Base-by-base conservation (phyloP, 2,888 invertebrate species). In the Platycheirus albimanus region DNA sequence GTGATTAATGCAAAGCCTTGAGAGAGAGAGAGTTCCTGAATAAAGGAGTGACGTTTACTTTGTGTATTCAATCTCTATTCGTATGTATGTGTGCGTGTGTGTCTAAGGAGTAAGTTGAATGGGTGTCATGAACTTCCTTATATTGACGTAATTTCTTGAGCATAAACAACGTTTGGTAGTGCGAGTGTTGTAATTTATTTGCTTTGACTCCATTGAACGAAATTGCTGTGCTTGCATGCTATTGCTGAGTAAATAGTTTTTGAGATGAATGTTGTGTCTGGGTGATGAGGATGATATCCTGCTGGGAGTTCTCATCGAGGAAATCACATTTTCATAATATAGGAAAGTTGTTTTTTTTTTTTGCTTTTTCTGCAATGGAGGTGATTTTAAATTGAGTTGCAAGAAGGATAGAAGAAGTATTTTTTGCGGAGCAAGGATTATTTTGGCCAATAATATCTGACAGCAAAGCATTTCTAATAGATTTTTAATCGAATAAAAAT, bases 71-170 rank as follows among this genome's bases (percentile, higher is more conserved):
- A 54, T 19, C 19, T 6, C 2, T 33, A 4, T 33, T 17, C n/a
- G n/a, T 24, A 24, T 52, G 52, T 52, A 15, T 13, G 8, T 24
- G 8, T 33, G 30, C 5, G n/a, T n/a, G n/a, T n/a, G n/a, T n/a
- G n/a, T n/a, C n/a, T n/a, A n/a, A n/a, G n/a, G n/a, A n/a, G n/a
- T n/a, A 33, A 33, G 7, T 54, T 54, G 6, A 54, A 54, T 19
- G 19, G 54, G n/a, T 54, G n/a, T 36, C 54, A 54, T 54, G 19
- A 54, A 19, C 54, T 54, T 19, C 36, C 8, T 19, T 54, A 33
- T 8, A 33, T 8, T 36, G 54, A 19, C 19, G 19, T 36, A 17
- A 33, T 33, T 33, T 33, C 30, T 7, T 33, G 30, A 33, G 30
- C 6, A 33, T 33, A 33, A 33, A 4, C 30, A 33, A 33, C 8